Evolutionary conservation across 1,140 invertebrate genomes (phyloP).

Genomic region (Metopolophium dirhodum): DNA sequence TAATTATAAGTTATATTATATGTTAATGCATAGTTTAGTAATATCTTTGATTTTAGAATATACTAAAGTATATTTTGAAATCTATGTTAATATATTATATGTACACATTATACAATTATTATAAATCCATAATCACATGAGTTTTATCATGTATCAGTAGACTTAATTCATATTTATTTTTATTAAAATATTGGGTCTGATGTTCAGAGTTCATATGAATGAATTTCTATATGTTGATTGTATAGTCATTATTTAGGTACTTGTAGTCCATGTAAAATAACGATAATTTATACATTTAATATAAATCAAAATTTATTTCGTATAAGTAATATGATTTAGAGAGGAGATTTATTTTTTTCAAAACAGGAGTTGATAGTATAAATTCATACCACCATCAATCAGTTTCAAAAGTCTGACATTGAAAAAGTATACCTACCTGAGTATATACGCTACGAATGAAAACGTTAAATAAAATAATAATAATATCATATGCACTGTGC

Average conservation of each 20-base stretch:
- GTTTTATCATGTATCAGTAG: too few relatives aligned
- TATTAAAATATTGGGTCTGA: too few relatives aligned
- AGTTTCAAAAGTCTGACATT: not conserved
- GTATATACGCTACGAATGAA: not conserved
- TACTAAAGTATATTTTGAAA: too few relatives aligned
- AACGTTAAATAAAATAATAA: conserved; percentile 1
- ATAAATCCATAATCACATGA: too few relatives aligned
- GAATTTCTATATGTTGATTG: not conserved
- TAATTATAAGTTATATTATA: too few relatives aligned
- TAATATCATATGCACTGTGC: not conserved
- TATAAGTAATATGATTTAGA: too few relatives aligned
- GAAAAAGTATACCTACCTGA: not conserved
- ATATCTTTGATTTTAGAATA: too few relatives aligned
- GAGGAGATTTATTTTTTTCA: not conserved
- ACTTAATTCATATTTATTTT: too few relatives aligned
- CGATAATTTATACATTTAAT: not conserved
- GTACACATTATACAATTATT: too few relatives aligned
- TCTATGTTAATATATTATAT: too few relatives aligned
- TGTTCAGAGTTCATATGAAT: not conserved
- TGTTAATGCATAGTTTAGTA: too few relatives aligned
- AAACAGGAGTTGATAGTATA: not conserved
- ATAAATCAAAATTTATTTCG: not conserved
- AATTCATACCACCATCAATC: conserved; percentile 5
- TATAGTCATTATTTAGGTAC: not conserved
- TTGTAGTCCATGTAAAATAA: not conserved